Percentiles rank a stretch among this genome's conserved stretches.
These are phyloP conservation scores for Eupeodes latifasciatus DNA, from an alignment of 2,888 invertebrate genomes.

Conservation along the genomic window DNA sequence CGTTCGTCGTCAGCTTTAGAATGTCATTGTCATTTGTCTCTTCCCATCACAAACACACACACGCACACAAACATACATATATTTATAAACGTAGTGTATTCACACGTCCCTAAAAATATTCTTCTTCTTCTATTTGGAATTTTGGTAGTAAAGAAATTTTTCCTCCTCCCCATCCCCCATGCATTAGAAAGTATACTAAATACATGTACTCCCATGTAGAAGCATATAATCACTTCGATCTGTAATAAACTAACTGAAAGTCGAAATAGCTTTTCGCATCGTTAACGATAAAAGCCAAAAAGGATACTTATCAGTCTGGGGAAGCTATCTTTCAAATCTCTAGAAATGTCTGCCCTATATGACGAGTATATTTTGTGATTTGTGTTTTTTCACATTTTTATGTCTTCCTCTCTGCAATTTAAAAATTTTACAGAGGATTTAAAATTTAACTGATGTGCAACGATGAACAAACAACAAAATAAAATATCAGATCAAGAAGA, in stretches of 20 bases:
- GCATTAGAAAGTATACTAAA: neutral
- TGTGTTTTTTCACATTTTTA: neutral
- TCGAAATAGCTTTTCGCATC: slow-evolving; percentile 65
- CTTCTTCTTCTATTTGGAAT: slow-evolving; percentile 31
- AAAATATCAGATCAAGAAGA: neutral
- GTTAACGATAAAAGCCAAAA: slow-evolving; percentile 63
- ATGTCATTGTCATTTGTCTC: slow-evolving; percentile 36
- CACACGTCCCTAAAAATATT: slow-evolving; percentile 52
- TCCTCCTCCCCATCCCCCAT: neutral
- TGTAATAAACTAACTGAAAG: slow-evolving; percentile 66
- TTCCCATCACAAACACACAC: neutral
- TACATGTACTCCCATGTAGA: neutral
- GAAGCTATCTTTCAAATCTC: no score
- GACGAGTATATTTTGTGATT: slow-evolving; percentile 53
- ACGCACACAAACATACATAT: neutral
- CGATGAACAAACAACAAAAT: neutral
- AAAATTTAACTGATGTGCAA: neutral
- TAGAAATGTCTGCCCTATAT: neutral
- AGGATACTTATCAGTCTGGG: slow-evolving; percentile 32
- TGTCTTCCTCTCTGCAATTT: neutral
- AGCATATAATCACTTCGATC: slow-evolving; percentile 47
- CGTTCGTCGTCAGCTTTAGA: slow-evolving; percentile 41
- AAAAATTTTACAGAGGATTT: neutral
- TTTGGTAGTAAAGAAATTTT: slow-evolving; percentile 6
- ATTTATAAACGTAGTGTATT: neutral